phyloP scores from a whole-genome alignment of 2,888 invertebrate genomes.

The Camponotus fellah region DNA sequence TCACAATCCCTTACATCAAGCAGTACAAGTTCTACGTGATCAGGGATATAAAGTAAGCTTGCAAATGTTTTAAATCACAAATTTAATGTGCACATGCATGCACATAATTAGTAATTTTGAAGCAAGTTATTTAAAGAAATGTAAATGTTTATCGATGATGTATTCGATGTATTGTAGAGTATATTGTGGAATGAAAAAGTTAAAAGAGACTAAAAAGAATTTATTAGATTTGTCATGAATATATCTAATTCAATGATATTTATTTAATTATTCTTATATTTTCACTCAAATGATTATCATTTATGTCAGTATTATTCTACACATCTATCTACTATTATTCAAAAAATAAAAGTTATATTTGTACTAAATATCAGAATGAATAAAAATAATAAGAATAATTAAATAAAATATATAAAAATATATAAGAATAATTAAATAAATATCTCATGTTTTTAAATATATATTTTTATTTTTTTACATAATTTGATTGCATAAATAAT shows the following conservation, averaged over 20 bases:
- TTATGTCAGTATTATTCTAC: neutral
- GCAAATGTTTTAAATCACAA: neutral
- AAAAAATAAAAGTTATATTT: neutral
- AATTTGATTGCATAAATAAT: neutral
- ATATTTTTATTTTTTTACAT: neutral
- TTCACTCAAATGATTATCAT: neutral
- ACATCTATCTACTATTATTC: neutral
- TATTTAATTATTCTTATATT: neutral
- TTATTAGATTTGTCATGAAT: constrained; percentile 52
- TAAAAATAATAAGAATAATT: neutral
- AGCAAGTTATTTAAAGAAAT: neutral
- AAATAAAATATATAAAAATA: neutral
- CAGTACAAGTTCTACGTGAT: constrained; percentile 92
- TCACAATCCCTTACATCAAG: constrained; percentile 91
- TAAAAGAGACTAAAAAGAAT: constrained; percentile 12
- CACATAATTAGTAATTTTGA: neutral
- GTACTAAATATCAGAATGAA: neutral
- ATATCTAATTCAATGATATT: constrained; percentile 54
- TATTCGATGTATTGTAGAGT: neutral
- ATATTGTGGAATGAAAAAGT: neutral
- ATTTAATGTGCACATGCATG: neutral
- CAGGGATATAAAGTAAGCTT: constrained; percentile 93
- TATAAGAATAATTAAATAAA: too few relatives aligned
- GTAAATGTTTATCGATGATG: neutral
- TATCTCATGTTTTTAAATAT: neutral